phyloP scores from a whole-genome alignment of 2,797 vertebrate species.

The Malurus splendens region DNA sequence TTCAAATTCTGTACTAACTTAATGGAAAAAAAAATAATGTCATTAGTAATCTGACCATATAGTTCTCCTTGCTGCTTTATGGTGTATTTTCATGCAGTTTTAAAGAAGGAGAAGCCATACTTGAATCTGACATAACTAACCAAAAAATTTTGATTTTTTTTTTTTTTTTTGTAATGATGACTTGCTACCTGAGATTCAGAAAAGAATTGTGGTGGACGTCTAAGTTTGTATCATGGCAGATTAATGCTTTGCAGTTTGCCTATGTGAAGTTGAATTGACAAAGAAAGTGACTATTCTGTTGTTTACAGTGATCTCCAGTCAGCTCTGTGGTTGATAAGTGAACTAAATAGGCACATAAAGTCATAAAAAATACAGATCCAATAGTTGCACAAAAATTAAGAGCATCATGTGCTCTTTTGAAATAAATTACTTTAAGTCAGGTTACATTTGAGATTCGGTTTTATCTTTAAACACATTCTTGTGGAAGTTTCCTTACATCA shows the following conservation, averaged over 20 bases:
- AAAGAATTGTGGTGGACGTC: neutral
- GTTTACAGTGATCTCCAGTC: neutral
- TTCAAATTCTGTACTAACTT: neutral
- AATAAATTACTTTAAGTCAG: neutral
- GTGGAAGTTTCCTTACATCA: neutral
- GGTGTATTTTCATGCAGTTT: neutral
- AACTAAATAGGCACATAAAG: neutral
- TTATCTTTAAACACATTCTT: neutral
- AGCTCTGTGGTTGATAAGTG: neutral
- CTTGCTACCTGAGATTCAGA: neutral
- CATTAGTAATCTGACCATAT: neutral
- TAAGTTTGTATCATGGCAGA: neutral
- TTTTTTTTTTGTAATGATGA: neutral
- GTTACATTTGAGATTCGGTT: neutral
- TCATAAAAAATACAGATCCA: neutral
- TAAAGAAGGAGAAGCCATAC: neutral
- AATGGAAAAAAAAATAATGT: neutral
- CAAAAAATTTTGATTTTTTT: neutral
- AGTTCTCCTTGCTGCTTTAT: neutral
- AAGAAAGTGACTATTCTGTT: neutral
- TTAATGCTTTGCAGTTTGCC: neutral
- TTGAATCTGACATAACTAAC: neutral
- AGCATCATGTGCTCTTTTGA: rapidly evolving
- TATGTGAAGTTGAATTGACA: neutral
- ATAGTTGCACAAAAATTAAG: neutral